A percentile compares a stretch with the other conserved stretches of the same genome.
These are phyloP conservation scores for Philypnodon macrostomus DNA, from an alignment of 2,797 vertebrate species.

Conservation along the genomic window DNA sequence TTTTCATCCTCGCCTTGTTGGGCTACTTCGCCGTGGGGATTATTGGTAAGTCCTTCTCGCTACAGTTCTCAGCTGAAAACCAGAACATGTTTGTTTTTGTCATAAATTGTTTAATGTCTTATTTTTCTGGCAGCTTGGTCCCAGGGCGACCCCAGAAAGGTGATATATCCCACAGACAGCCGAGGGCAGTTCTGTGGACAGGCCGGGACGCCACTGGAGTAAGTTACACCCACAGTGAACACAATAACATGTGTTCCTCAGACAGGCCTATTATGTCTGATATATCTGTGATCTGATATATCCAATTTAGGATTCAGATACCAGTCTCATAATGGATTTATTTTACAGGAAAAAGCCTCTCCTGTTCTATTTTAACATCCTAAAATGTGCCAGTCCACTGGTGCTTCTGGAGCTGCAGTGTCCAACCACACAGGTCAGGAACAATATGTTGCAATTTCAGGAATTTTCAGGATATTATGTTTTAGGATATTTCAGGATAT, in stretches of 20 bases:
- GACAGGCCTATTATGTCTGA: background rate
- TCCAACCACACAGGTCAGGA: constrained; percentile 88
- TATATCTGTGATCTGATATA: constrained; percentile 7
- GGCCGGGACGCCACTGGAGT: constrained; percentile 84
- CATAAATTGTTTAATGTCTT: background rate
- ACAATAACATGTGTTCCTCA: too few relatives aligned
- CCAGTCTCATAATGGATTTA: constrained; percentile 14
- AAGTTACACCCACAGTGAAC: constrained; percentile 51
- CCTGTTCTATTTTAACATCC: constrained; percentile 94
- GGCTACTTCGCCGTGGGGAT: constrained; percentile 88
- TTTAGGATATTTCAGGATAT: too few relatives aligned
- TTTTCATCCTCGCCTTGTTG: constrained; percentile 84
- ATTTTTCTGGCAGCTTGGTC: constrained; percentile 87
- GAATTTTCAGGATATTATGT: too few relatives aligned
- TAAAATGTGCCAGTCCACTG: constrained; percentile 92
- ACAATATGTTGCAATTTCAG: too few relatives aligned
- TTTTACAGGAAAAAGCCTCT: constrained; percentile 83
- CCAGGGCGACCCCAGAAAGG: constrained; percentile 93
- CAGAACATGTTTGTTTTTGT: background rate
- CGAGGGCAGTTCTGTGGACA: constrained; percentile 92
- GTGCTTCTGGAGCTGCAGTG: constrained; percentile 93
- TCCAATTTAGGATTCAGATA: background rate
- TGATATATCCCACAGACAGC: constrained; percentile 93
- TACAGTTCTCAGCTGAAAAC: background rate
- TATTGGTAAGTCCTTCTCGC: constrained; percentile 75